Conservation (phyloP, 2,888 invertebrate species). For the Ochropacha duplaris region DNA sequence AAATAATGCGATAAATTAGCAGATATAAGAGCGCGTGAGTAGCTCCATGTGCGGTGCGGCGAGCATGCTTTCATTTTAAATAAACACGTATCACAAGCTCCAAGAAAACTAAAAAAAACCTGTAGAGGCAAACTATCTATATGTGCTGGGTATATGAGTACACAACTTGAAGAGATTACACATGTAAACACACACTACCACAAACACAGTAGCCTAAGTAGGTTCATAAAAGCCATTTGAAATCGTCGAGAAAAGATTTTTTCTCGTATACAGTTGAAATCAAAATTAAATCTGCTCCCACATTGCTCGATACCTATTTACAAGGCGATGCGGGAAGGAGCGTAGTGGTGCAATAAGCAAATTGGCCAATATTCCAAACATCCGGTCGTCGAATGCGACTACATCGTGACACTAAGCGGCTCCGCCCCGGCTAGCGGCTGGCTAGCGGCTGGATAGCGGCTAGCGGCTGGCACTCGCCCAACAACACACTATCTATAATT, state of each 20-base stretch:
- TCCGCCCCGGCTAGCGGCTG: neutral
- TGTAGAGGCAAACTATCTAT: no score
- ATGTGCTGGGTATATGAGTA: no score
- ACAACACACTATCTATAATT: constrained; percentile 1
- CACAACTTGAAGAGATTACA: neutral
- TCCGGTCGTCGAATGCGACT: neutral
- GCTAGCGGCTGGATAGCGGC: constrained; percentile 3
- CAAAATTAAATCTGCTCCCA: neutral
- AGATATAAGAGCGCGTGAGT: constrained; percentile 25
- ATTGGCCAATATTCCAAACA: constrained; percentile 8
- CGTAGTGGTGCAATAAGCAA: constrained; percentile 6
- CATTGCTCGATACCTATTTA: neutral
- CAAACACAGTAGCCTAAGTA: no score
- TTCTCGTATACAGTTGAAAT: neutral
- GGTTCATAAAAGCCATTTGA: neutral
- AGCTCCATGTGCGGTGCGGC: neutral
- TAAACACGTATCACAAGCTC: neutral
- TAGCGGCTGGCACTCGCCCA: neutral
- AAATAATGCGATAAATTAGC: constrained; percentile 76
- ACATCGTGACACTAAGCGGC: neutral
- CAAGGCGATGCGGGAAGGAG: neutral
- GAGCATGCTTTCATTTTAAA: neutral
- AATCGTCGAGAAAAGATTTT: neutral
- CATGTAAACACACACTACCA: neutral
- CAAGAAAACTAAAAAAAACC: neutral